These are phyloP conservation scores for Elaphurus davidianus DNA, from an alignment of 2,113 vertebrate genomes.

Conservation along the genomic window DNA sequence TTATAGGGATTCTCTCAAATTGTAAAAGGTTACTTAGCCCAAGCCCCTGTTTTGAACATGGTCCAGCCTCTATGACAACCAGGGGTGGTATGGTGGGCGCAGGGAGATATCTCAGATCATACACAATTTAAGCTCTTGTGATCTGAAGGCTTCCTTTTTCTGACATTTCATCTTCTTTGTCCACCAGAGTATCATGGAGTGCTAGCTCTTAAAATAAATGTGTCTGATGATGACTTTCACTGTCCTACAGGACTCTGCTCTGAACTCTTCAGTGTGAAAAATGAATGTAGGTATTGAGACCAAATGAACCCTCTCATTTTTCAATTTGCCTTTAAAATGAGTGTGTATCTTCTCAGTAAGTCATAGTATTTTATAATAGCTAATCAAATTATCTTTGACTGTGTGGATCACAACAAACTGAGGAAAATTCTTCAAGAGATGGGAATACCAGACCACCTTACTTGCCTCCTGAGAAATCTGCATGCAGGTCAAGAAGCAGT, in stretches of 20 bases:
- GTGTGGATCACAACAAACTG: neutral
- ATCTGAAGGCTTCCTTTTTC: neutral
- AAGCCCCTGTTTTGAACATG: neutral
- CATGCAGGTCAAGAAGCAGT: neutral
- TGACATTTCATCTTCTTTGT: neutral
- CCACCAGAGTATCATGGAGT: neutral
- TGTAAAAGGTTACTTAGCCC: neutral
- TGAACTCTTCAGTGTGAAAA: neutral
- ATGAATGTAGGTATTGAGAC: neutral
- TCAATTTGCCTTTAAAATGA: neutral
- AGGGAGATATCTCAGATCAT: neutral
- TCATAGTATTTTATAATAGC: neutral
- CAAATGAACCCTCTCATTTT: neutral
- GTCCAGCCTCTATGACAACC: neutral
- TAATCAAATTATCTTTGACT: neutral
- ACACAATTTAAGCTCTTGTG: neutral
- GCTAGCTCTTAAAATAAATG: neutral
- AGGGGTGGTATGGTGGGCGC: neutral
- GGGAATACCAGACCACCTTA: neutral
- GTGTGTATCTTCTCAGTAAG: neutral
- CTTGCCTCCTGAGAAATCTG: neutral
- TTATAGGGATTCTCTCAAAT: neutral
- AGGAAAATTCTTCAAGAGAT: neutral
- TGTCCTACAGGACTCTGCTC: neutral
- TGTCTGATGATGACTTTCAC: neutral